Evolutionary conservation across 92 coral and sea anemone species (phyloP).

Genomic region (Porites cylindrica): DNA sequence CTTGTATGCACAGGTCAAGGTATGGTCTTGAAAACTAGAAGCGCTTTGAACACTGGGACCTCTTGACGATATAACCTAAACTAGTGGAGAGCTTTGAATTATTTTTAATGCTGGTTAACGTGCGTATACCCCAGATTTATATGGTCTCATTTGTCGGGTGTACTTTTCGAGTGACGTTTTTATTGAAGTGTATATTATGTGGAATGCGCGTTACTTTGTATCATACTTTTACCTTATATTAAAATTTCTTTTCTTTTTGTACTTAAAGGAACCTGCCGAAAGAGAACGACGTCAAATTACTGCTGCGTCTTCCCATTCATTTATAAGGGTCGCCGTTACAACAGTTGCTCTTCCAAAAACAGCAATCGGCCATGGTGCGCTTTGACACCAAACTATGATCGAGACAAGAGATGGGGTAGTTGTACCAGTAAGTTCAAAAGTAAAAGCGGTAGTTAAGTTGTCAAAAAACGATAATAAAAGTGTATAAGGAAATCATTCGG

Average conservation of each 20-base stretch:
- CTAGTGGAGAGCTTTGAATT: too few relatives aligned
- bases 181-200: too few relatives aligned
- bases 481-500: neutral
- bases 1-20: too few relatives aligned
- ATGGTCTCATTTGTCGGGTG: too few relatives aligned
- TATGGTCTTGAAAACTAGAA: too few relatives aligned
- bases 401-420: slow-evolving; percentile 67
- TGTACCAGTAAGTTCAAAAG: slow-evolving; percentile 53
- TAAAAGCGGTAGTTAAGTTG: too few relatives aligned
- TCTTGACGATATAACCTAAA: too few relatives aligned
- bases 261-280: slow-evolving; percentile 34
- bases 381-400: slow-evolving; percentile 70
- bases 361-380: slow-evolving; percentile 79
- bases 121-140: too few relatives aligned
- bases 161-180: too few relatives aligned
- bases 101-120: too few relatives aligned
- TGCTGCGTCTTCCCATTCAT: slow-evolving; percentile 82
- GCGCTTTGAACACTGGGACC: too few relatives aligned
- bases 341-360: slow-evolving; percentile 50
- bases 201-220: neutral
- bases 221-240: neutral
- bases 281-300: slow-evolving; percentile 33
- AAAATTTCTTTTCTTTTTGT: neutral
- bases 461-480: neutral
- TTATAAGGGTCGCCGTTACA: slow-evolving; percentile 66